Percentiles rank a stretch among this genome's conserved stretches.
phyloP scores from a whole-genome alignment of 2,888 invertebrate genomes.

The Clivina fossor region DNA sequence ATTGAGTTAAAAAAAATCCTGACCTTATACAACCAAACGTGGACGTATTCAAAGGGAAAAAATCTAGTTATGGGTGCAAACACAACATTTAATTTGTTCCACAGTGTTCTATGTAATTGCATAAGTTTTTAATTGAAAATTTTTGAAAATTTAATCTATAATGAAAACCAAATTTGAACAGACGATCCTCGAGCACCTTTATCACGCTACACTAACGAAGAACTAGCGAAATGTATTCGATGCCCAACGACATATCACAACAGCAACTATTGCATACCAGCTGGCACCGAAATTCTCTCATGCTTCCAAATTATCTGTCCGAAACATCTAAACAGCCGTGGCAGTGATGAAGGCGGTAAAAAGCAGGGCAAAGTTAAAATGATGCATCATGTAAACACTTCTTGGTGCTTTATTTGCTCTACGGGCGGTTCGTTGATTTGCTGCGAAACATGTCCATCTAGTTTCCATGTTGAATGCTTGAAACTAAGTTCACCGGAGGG shows the following conservation, averaged over 20 bases:
- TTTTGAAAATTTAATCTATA: no score
- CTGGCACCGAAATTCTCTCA: slow-evolving; percentile 79
- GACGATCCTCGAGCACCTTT: slow-evolving; percentile 66
- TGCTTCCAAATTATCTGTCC: slow-evolving; percentile 83
- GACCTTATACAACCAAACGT: no score
- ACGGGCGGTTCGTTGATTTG: slow-evolving; percentile 85
- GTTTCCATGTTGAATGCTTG: slow-evolving; percentile 86
- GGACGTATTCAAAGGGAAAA: no score
- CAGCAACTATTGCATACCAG: slow-evolving; percentile 82
- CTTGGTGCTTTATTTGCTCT: slow-evolving; percentile 92
- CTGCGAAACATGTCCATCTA: slow-evolving; percentile 91
- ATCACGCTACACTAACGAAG: slow-evolving; percentile 64
- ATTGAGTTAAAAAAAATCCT: no score
- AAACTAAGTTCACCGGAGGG: slow-evolving; percentile 68
- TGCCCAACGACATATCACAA: slow-evolving; percentile 92
- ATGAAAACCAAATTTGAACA: background rate
- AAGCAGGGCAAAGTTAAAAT: slow-evolving; percentile 30
- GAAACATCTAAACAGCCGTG: slow-evolving; percentile 60
- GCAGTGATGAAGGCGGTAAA: slow-evolving; percentile 31
- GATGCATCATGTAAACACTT: slow-evolving; percentile 75
- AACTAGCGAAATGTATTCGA: slow-evolving; percentile 73
- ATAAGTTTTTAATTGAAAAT: no score
- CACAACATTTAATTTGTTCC: no score
- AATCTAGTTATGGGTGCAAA: no score
- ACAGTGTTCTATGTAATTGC: no score